Conservation (phyloP, 37 sponge, comb jelly and placozoan species). For the Lycopodina hypogea region DNA sequence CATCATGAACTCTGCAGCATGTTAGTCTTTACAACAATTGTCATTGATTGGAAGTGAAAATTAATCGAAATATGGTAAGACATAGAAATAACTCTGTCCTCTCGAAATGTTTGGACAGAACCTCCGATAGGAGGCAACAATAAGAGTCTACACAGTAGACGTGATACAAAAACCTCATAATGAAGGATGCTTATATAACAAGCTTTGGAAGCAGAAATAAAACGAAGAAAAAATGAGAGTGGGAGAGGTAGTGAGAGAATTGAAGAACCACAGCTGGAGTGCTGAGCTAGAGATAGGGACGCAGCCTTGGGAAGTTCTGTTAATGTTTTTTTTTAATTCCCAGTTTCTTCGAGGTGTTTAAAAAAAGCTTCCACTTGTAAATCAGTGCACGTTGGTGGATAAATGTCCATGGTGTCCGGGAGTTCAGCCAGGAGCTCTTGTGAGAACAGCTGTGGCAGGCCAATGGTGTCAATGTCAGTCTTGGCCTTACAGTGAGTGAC, state of each 20-base stretch:
- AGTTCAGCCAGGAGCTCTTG: conserved; percentile 10
- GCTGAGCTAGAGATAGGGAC: not conserved
- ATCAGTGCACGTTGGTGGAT: conserved; percentile 15
- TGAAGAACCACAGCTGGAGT: not conserved
- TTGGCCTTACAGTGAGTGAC: conserved; percentile 55
- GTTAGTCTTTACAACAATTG: no score
- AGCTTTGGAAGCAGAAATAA: not conserved
- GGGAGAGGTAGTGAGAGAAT: not conserved
- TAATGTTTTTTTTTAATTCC: not conserved
- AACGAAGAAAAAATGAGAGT: not conserved
- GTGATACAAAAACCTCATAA: not conserved
- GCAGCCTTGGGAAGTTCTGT: not conserved
- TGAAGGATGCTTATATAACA: not conserved
- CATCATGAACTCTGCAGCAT: no score
- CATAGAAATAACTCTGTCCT: no score
- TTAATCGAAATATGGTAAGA: no score
- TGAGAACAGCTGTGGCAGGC: conserved; percentile 8
- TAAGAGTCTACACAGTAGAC: conserved; percentile 23
- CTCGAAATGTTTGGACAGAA: not conserved
- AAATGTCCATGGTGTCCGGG: conserved; percentile 37
- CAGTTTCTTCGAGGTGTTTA: conserved; percentile 1
- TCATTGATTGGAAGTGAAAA: no score
- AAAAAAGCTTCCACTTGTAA: conserved; percentile 51
- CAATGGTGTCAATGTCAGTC: conserved; percentile 34
- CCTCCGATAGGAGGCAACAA: conserved; percentile 29